Conservation (phyloP, 2,113 vertebrate genomes). For the Ardeotis arabs region DNA sequence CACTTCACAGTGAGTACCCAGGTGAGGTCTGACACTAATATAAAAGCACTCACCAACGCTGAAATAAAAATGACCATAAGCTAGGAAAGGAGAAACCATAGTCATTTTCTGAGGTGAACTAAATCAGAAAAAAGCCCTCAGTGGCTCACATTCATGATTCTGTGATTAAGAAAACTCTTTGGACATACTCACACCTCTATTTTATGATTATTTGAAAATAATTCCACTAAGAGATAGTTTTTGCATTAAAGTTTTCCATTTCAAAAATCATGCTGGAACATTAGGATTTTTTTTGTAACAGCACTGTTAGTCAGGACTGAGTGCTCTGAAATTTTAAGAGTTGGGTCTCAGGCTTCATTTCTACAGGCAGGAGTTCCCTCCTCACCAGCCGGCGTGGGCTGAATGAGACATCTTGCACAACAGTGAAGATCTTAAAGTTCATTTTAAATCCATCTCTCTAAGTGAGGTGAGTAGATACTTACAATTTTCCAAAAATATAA, state of each 20-base stretch:
- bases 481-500: background rate
- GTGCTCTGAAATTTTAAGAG: background rate
- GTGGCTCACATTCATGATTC: background rate
- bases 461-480: background rate
- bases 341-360: background rate
- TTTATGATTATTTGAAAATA: background rate
- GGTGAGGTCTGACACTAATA: too few relatives aligned
- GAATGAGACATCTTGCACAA: background rate
- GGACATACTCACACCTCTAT: background rate
- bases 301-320: background rate
- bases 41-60: too few relatives aligned
- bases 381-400: background rate
- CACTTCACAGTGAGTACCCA: too few relatives aligned
- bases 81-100: too few relatives aligned
- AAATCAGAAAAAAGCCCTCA: background rate
- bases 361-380: background rate
- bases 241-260: background rate
- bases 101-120: background rate
- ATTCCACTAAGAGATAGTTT: background rate
- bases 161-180: background rate
- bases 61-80: too few relatives aligned
- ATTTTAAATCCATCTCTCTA: background rate
- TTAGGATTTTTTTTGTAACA: background rate
- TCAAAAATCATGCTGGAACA: accelerated
- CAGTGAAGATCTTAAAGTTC: background rate